Evolutionary conservation across 2,113 vertebrate species (phyloP).

Genomic region (Dunckerocampus dactyliophorus): DNA sequence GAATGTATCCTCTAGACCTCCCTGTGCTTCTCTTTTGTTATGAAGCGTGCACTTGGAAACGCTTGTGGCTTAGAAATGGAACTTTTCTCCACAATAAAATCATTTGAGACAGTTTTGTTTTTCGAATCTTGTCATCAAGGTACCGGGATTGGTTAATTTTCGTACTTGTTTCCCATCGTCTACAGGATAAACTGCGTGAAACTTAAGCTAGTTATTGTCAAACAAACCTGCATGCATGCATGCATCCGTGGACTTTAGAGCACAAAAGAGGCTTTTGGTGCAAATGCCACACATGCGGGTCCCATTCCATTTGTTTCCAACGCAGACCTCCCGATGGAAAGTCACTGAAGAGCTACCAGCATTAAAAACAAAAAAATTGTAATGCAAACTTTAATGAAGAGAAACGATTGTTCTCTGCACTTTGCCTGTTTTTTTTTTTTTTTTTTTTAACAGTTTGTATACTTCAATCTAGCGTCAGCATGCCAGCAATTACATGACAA

Average conservation of each 20-base stretch:
- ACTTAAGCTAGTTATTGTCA: not conserved
- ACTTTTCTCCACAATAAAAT: not conserved
- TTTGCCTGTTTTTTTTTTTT: too few species aligned
- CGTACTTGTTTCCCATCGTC: too few species aligned
- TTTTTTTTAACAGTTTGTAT: constrained; percentile 40
- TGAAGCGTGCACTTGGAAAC: not conserved
- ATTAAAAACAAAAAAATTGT: constrained; percentile 58
- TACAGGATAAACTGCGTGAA: too few species aligned
- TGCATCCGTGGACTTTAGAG: constrained; percentile 31
- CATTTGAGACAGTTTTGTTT: not conserved
- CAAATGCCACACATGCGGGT: constrained; percentile 60
- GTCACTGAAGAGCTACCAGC: constrained; percentile 57
- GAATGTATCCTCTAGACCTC: constrained; percentile 15
- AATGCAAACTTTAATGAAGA: constrained; percentile 63
- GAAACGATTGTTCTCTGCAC: constrained; percentile 56
- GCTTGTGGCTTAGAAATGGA: not conserved
- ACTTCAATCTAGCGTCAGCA: constrained; percentile 60
- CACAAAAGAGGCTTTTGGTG: constrained; percentile 34
- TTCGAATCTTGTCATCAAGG: not conserved
- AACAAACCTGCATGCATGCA: constrained; percentile 19
- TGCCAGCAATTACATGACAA: constrained; percentile 59
- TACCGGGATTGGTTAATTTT: too few species aligned
- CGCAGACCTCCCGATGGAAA: constrained; percentile 66
- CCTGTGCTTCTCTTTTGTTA: not conserved
- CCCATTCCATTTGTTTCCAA: constrained; percentile 67